These are phyloP conservation scores for Apis mellifera DNA, from an alignment of 1,140 invertebrate genomes.

Conservation along the genomic window DNA sequence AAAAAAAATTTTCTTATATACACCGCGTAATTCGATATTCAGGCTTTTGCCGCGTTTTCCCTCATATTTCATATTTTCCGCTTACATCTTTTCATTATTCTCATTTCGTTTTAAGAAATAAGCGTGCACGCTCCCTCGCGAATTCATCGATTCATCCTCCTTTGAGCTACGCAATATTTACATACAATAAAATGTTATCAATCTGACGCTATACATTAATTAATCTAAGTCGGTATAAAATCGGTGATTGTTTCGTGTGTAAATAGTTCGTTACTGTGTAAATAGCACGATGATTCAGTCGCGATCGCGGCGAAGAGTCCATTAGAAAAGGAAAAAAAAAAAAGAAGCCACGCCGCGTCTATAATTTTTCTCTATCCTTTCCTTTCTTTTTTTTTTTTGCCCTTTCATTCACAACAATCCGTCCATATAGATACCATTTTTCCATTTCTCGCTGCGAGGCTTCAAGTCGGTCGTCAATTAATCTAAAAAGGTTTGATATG, in stretches of 20 bases:
- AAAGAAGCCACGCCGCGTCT: conserved; percentile 13
- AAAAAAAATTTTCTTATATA: conserved; percentile 33
- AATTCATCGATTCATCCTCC: neutral
- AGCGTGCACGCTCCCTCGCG: conserved; percentile 39
- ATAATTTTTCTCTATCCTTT: neutral
- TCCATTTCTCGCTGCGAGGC: conserved; percentile 50
- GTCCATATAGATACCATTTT: conserved; percentile 24
- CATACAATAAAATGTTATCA: conserved; percentile 69
- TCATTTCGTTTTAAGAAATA: neutral
- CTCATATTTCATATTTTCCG: too few relatives aligned
- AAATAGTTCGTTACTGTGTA: conserved; percentile 54
- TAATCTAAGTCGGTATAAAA: conserved; percentile 74
- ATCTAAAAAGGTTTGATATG: conserved; percentile 74
- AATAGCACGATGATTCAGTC: conserved; percentile 52
- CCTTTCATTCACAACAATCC: conserved; percentile 29
- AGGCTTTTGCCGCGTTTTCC: too few relatives aligned
- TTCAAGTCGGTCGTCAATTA: conserved; percentile 59
- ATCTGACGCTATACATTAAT: conserved; percentile 67
- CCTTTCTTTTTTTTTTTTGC: neutral
- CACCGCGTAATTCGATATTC: neutral
- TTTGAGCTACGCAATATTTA: conserved; percentile 67
- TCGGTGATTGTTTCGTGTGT: conserved; percentile 71
- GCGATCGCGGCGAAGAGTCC: conserved; percentile 18
- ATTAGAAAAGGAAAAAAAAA: neutral
- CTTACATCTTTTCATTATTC: neutral